Evolutionary conservation across 2,797 vertebrate genomes (phyloP).

Genomic region (Columba guinea): DNA sequence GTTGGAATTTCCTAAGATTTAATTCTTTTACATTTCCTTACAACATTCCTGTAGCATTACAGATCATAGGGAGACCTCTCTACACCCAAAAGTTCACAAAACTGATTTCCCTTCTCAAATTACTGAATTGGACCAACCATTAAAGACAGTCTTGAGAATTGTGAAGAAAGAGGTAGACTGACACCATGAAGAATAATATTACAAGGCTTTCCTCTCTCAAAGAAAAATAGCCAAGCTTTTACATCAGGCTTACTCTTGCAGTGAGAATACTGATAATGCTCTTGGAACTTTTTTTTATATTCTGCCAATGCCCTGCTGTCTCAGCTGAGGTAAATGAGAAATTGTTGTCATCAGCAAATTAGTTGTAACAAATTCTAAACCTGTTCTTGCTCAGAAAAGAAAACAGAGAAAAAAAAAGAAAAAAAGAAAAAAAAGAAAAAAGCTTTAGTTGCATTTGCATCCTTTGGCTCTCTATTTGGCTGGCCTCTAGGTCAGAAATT

Average conservation of each 20-base stretch:
- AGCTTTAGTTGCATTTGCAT: background rate
- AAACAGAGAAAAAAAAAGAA: background rate
- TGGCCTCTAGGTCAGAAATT: background rate
- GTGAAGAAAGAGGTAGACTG: background rate
- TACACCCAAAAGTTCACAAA: background rate
- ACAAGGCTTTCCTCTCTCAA: background rate
- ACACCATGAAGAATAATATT: background rate
- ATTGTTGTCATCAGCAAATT: background rate
- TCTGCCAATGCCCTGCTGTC: background rate
- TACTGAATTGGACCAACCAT: background rate
- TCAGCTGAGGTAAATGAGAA: background rate
- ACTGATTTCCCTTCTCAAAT: background rate
- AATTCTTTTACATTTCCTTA: background rate
- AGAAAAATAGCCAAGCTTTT: background rate
- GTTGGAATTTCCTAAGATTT: background rate
- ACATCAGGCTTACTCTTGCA: background rate
- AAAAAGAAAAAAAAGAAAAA: background rate
- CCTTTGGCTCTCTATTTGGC: background rate
- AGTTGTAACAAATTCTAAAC: constrained; percentile 3
- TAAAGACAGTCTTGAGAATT: background rate
- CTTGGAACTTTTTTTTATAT: background rate
- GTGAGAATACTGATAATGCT: background rate
- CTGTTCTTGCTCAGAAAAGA: background rate
- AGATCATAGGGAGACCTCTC: background rate
- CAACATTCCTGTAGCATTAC: background rate